A percentile compares a stretch with the other conserved stretches of the same genome.
These are phyloP conservation scores for Drosophila suzukii DNA, from an alignment of 1,140 invertebrate species.

Conservation along the genomic window DNA sequence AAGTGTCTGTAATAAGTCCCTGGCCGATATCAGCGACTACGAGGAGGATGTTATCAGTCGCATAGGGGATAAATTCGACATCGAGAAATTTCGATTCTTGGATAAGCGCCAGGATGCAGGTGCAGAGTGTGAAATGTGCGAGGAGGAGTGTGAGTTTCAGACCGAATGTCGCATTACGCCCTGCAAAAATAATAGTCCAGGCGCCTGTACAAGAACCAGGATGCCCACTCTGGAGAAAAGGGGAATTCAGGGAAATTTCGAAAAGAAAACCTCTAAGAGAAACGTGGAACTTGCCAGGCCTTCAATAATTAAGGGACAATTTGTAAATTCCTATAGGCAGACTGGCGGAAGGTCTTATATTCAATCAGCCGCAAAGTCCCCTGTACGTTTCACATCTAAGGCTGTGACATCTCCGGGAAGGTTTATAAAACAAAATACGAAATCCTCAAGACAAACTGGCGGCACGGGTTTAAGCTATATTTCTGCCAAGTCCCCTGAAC, in stretches of 20 bases:
- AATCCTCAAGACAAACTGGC: neutral
- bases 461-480: neutral
- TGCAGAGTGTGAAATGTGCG: constrained; percentile 1
- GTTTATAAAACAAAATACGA: neutral
- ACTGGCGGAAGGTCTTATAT: neutral
- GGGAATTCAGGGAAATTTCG: neutral
- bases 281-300: neutral
- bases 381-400: neutral
- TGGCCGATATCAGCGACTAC: constrained; percentile 58
- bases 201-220: no score
- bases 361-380: neutral
- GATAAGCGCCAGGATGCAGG: constrained; percentile 3
- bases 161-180: neutral
- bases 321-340: neutral
- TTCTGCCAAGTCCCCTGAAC: neutral
- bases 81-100: constrained; percentile 17
- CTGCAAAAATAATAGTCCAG: neutral
- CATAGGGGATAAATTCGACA: neutral
- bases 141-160: neutral
- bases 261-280: neutral
- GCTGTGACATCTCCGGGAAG: neutral
- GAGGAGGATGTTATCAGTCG: constrained; percentile 47
- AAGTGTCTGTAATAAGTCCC: constrained; percentile 12
- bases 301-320: neutral
- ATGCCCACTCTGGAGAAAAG: no score